phyloP scores from a whole-genome alignment of 2,888 invertebrate species.

The Altica lythri region DNA sequence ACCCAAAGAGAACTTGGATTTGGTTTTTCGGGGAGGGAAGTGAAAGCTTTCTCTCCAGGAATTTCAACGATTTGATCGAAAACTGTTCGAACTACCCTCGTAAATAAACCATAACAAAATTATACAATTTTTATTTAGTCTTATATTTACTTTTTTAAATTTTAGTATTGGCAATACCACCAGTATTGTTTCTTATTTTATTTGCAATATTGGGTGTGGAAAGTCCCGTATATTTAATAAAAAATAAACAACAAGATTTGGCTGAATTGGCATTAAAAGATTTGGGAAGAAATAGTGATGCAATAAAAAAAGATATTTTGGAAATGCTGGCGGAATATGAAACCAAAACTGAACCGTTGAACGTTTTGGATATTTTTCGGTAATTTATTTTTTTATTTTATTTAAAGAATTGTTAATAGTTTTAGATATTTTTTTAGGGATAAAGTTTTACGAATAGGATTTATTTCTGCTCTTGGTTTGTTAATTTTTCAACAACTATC shows the following conservation, averaged over 20 bases:
- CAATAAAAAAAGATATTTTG: constrained; percentile 26
- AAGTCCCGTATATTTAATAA: constrained; percentile 73
- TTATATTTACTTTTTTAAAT: too few species aligned
- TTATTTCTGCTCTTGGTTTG: constrained; percentile 74
- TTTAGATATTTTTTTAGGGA: constrained; percentile 57
- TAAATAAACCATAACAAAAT: too few species aligned
- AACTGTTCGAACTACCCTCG: too few species aligned
- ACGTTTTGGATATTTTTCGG: constrained; percentile 23
- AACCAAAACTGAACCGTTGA: constrained; percentile 9
- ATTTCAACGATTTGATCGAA: too few species aligned
- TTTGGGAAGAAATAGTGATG: constrained; percentile 60
- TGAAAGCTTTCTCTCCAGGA: too few species aligned
- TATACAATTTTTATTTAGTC: too few species aligned
- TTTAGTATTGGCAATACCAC: constrained; percentile 60
- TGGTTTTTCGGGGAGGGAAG: too few species aligned
- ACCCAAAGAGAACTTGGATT: too few species aligned
- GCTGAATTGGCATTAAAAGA: constrained; percentile 69
- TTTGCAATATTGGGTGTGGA: constrained; percentile 82
- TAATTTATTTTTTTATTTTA: constrained; percentile 6
- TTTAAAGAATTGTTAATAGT: neutral
- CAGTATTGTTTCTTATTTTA: constrained; percentile 56
- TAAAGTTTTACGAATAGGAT: constrained; percentile 74
- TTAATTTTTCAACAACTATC: constrained; percentile 84
- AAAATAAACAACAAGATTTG: constrained; percentile 63
- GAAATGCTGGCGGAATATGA: constrained; percentile 25